These are phyloP conservation scores for Epiblema foenella DNA, from an alignment of 2,888 invertebrate species.

Conservation along the genomic window DNA sequence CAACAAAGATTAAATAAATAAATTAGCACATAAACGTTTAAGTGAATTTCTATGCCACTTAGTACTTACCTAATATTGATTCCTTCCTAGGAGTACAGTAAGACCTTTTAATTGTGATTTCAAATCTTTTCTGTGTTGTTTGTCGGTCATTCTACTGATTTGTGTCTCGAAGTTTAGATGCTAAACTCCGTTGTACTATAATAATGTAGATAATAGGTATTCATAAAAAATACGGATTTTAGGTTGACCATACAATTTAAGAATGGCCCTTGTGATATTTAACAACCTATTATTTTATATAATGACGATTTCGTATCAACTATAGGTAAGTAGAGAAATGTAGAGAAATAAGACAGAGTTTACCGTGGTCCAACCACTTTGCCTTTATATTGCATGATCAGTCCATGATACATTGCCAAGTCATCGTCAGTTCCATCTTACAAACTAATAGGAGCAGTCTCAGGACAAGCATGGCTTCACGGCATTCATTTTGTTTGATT, in stretches of 20 bases:
- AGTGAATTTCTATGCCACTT: not conserved
- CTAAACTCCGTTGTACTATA: too few species aligned
- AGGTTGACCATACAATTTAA: too few species aligned
- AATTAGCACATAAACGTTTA: not conserved
- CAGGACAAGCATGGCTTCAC: constrained; percentile 12
- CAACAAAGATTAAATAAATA: too few species aligned
- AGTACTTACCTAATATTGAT: not conserved
- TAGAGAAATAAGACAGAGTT: constrained; percentile 18
- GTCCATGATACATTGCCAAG: constrained; percentile 33
- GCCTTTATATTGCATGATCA: constrained; percentile 41
- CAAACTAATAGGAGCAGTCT: constrained; percentile 30
- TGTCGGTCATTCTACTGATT: too few species aligned
- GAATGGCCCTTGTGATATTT: not conserved
- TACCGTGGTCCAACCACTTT: constrained; percentile 44
- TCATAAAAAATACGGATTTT: too few species aligned
- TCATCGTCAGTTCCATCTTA: constrained; percentile 21
- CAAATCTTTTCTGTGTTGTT: too few species aligned
- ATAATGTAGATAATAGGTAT: too few species aligned
- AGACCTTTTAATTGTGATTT: too few species aligned
- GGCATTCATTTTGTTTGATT: constrained; percentile 13
- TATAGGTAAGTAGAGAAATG: not conserved
- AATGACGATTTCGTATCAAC: not conserved
- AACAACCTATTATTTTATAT: not conserved
- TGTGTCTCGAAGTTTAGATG: too few species aligned
- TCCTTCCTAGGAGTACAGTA: constrained; percentile 55